Percentiles rank a stretch among this genome's conserved stretches.
Evolutionary conservation across 2,888 invertebrate species (phyloP).

Genomic region (Trachelus stipa): DNA sequence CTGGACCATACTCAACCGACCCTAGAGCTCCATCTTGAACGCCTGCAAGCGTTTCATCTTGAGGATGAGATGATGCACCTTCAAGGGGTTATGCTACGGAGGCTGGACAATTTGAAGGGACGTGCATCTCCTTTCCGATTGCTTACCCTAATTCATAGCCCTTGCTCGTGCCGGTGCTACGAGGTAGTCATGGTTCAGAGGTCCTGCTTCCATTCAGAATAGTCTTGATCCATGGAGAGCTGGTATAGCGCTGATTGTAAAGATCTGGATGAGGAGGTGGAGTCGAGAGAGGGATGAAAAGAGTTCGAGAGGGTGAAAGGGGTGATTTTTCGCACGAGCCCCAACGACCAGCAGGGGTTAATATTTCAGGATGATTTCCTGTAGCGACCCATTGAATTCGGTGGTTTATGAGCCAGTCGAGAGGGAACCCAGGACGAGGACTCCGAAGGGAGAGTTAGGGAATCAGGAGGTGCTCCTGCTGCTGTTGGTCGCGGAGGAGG

Average conservation of each 20-base stretch:
- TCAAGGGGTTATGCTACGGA: constrained; percentile 50
- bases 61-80: constrained; percentile 45
- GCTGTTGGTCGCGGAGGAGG: neutral
- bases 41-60: constrained; percentile 60
- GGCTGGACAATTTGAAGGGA: constrained; percentile 60
- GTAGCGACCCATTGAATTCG: constrained; percentile 41
- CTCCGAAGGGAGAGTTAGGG: constrained; percentile 27
- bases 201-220: neutral
- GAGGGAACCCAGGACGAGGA: constrained; percentile 25
- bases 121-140: constrained; percentile 58
- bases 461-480: neutral
- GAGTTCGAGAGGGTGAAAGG: neutral
- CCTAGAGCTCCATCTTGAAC: constrained; percentile 50
- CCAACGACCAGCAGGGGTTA: constrained; percentile 25
- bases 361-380: constrained; percentile 39
- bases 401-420: constrained; percentile 11
- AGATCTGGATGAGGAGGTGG: neutral
- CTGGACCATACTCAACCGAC: constrained; percentile 26
- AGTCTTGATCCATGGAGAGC: neutral
- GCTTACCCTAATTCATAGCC: constrained; percentile 61
- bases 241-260: neutral
- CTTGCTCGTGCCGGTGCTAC: constrained; percentile 40
- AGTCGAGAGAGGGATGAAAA: neutral
- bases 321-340: neutral
- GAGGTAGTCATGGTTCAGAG: constrained; percentile 31